Conservation (phyloP, 2,113 vertebrate genomes). For the Anguilla rostrata region DNA sequence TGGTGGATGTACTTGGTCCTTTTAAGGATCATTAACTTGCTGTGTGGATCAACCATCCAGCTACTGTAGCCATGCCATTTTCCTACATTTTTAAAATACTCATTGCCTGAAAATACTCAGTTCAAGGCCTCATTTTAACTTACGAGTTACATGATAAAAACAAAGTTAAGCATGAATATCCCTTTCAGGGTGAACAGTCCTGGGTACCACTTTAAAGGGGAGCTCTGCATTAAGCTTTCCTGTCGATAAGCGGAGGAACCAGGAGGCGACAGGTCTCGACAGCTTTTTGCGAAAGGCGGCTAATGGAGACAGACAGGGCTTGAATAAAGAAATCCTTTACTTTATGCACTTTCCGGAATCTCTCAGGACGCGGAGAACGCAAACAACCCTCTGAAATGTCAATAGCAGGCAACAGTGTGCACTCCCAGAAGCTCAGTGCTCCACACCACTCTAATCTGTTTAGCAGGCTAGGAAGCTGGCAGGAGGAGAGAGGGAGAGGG, state of each 20-base stretch:
- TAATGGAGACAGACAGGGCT: neutral
- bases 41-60: neutral
- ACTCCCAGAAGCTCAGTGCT: slow-evolving; percentile 45
- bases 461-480: slow-evolving; percentile 50
- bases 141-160: neutral
- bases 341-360: slow-evolving; percentile 24
- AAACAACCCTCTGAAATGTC: slow-evolving; percentile 56
- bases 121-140: neutral
- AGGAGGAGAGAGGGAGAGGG: slow-evolving; percentile 36
- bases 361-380: slow-evolving; percentile 50
- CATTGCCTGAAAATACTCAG: neutral
- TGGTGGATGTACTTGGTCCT: neutral
- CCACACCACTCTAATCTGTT: slow-evolving; percentile 63
- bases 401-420: slow-evolving; percentile 47
- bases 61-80: neutral
- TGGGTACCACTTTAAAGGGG: neutral
- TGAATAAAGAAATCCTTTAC: slow-evolving; percentile 33
- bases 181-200: neutral
- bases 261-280: neutral
- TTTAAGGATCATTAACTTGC: neutral
- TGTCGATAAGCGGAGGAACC: slow-evolving; percentile 1
- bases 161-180: neutral
- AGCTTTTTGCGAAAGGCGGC: neutral
- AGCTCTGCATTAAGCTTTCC: neutral
- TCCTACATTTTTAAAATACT: neutral